A percentile compares a stretch with the other conserved stretches of the same genome.
These are phyloP conservation scores for Helicolenus hilgendorfi DNA, from an alignment of 2,797 vertebrate species.

Conservation along the genomic window DNA sequence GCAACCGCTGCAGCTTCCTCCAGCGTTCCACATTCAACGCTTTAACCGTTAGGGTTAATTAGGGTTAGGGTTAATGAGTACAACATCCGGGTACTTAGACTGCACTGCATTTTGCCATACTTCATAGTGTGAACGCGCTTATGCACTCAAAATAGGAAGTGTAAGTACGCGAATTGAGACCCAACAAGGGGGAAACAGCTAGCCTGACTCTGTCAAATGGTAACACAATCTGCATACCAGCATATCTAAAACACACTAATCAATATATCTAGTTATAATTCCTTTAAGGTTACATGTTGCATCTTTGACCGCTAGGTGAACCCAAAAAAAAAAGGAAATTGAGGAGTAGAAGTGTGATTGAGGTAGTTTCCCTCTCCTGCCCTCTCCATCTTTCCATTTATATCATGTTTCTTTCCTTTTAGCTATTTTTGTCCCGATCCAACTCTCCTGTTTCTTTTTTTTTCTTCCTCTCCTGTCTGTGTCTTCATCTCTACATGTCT, in stretches of 20 bases:
- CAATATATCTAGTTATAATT: neutral
- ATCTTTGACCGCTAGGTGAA: neutral
- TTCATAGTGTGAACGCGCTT: accelerated
- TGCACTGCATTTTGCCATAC: no score
- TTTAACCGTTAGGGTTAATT: no score
- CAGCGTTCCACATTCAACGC: no score
- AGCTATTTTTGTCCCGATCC: conserved; percentile 19
- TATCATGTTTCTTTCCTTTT: neutral
- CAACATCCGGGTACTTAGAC: no score
- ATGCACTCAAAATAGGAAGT: no score
- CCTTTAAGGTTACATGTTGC: neutral
- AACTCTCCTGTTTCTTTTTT: neutral
- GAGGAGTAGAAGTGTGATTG: neutral
- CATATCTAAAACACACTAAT: neutral
- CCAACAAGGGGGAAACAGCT: no score
- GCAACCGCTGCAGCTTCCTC: no score
- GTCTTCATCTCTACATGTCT: conserved; percentile 40
- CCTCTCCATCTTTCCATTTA: neutral
- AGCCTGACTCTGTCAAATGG: neutral
- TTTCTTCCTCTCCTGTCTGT: neutral
- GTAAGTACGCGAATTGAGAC: no score
- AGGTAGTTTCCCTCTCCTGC: neutral
- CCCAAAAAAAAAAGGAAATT: neutral
- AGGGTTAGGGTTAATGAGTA: no score
- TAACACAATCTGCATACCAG: neutral